phyloP scores from a whole-genome alignment of 2,888 invertebrate genomes.

The Dynastes grantii region DNA sequence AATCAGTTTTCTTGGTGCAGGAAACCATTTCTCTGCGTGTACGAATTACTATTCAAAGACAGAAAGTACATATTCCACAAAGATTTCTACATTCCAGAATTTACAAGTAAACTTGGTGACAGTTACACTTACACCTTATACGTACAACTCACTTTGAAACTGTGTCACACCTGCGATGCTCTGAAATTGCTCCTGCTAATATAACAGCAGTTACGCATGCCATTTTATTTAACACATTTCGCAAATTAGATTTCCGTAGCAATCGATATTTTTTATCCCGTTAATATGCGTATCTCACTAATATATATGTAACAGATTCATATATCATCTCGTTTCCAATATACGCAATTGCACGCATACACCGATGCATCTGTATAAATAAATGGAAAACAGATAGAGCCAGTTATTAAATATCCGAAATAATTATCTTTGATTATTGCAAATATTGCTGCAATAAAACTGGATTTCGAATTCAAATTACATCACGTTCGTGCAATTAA shows the following conservation, averaged over 20 bases:
- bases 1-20: too few species aligned
- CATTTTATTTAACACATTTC: slow-evolving; percentile 12
- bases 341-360: slow-evolving; percentile 12
- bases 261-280: slow-evolving; percentile 13
- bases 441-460: slow-evolving; percentile 41
- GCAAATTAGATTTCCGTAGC: slow-evolving; percentile 20
- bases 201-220: too few species aligned
- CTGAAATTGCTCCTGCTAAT: too few species aligned
- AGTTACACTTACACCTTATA: too few species aligned
- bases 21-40: too few species aligned
- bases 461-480: slow-evolving; percentile 30
- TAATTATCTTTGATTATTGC: slow-evolving; percentile 45
- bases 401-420: slow-evolving; percentile 44
- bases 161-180: too few species aligned
- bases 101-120: too few species aligned
- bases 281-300: background rate
- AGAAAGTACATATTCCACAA: too few species aligned
- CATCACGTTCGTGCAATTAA: slow-evolving; percentile 29
- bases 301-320: background rate
- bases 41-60: too few species aligned
- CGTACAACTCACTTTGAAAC: too few species aligned
- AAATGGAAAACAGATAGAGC: slow-evolving; percentile 35
- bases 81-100: too few species aligned
- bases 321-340: background rate
- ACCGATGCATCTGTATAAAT: slow-evolving; percentile 5